A percentile compares a stretch with the other conserved stretches of the same genome.
phyloP scores from a whole-genome alignment of 2,113 vertebrate species.

The Stercorarius parasiticus region DNA sequence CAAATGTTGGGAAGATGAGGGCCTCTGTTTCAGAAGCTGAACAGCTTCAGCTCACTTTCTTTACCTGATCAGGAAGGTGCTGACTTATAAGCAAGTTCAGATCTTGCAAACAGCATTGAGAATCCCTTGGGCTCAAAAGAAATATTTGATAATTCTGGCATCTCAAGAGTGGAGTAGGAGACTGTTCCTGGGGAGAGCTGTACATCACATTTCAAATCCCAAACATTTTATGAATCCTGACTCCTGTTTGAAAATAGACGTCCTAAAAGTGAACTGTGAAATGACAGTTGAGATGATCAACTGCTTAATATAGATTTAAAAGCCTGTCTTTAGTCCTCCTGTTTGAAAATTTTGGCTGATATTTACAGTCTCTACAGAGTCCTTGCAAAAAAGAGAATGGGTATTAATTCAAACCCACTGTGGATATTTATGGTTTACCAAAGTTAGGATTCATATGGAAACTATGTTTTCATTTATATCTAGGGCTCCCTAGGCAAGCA shows the following conservation, averaged over 20 bases:
- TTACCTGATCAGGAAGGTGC: background rate
- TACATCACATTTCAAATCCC: background rate
- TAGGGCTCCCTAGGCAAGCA: background rate
- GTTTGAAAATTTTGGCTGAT: background rate
- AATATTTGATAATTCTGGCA: background rate
- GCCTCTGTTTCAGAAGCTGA: background rate
- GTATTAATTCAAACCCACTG: background rate
- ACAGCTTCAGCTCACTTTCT: background rate
- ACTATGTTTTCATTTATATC: background rate
- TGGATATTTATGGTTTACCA: background rate
- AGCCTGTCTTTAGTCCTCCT: background rate
- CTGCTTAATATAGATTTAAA: background rate
- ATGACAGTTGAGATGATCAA: background rate
- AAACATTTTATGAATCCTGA: background rate
- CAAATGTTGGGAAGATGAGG: background rate
- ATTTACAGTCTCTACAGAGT: background rate
- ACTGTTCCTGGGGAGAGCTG: background rate
- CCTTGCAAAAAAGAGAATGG: background rate
- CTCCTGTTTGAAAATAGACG: background rate
- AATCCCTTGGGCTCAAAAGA: background rate
- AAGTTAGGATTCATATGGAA: background rate
- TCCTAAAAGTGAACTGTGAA: background rate
- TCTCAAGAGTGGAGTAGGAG: background rate
- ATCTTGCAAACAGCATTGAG: background rate
- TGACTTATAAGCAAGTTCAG: background rate